A percentile compares a stretch with the other conserved stretches of the same genome.
These are phyloP conservation scores for Macaca mulatta DNA, from an alignment of 2,113 vertebrate species.

Conservation along the genomic window DNA sequence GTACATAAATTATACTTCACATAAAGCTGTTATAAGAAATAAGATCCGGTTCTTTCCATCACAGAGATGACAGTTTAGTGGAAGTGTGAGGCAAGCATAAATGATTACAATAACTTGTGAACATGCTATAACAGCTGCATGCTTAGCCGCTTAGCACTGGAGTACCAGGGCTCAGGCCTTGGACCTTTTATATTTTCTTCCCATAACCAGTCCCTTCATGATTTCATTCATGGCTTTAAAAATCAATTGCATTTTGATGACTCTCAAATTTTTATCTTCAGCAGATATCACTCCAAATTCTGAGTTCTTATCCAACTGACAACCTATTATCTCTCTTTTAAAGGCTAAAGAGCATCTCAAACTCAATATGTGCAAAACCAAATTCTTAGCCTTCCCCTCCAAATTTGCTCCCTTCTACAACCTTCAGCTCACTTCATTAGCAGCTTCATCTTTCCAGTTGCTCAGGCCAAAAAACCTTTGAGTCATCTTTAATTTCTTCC, in stretches of 20 bases:
- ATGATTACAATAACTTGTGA: slow-evolving; percentile 3
- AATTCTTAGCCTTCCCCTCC: background rate
- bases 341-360: slow-evolving; percentile 23
- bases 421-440: background rate
- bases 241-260: slow-evolving; percentile 24
- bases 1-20: background rate
- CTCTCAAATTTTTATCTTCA: slow-evolving; percentile 21
- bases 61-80: background rate
- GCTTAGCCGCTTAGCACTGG: background rate
- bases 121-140: background rate
- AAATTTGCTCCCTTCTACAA: background rate
- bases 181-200: background rate
- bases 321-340: background rate
- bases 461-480: background rate
- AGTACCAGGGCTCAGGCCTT: background rate
- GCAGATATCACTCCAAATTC: slow-evolving; percentile 27
- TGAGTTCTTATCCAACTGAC: background rate
- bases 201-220: background rate
- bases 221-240: slow-evolving; percentile 41
- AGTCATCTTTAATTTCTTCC: background rate
- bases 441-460: background rate
- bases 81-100: background rate
- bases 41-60: background rate
- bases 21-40: background rate
- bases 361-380: background rate